These are phyloP conservation scores for Halictus quadricinctus DNA, from an alignment of 2,888 invertebrate species.

Conservation along the genomic window DNA sequence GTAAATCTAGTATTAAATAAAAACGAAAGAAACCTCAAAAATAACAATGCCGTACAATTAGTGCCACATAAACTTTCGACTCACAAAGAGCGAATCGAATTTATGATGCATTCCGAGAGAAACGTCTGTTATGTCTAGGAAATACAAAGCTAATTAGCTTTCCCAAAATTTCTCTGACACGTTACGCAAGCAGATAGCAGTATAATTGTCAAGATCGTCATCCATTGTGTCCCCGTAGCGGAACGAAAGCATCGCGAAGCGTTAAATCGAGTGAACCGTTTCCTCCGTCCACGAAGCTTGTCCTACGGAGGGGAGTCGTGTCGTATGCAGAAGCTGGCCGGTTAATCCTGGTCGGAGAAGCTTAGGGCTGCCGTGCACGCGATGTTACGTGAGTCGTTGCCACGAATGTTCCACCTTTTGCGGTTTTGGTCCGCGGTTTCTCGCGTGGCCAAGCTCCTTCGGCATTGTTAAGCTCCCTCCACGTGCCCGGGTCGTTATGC, in stretches of 20 bases:
- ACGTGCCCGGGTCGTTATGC: neutral
- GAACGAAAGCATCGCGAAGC: slow-evolving; percentile 23
- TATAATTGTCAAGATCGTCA: neutral
- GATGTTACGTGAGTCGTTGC: slow-evolving; percentile 66
- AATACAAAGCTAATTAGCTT: neutral
- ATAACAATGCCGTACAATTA: neutral
- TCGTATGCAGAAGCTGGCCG: slow-evolving; percentile 42
- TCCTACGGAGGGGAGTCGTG: slow-evolving; percentile 32
- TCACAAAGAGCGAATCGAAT: neutral
- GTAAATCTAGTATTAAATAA: neutral
- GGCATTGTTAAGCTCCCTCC: slow-evolving; percentile 46
- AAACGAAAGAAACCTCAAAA: neutral
- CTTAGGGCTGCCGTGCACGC: slow-evolving; percentile 61
- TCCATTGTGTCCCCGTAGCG: neutral
- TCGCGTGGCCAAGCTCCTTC: slow-evolving; percentile 50
- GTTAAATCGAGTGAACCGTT: slow-evolving; percentile 45
- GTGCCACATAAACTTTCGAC: neutral
- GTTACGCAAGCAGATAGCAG: neutral
- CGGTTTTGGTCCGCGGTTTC: slow-evolving; percentile 64
- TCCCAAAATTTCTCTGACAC: neutral
- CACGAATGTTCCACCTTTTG: slow-evolving; percentile 59
- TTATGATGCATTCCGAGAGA: neutral
- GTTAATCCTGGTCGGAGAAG: slow-evolving; percentile 30
- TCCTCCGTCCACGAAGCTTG: slow-evolving; percentile 29
- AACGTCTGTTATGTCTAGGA: too few species aligned